Evolutionary conservation across 2,797 vertebrate genomes (phyloP), one percentile per base, ranked within the genome.

Genomic region (Hydrophis major): DNA sequence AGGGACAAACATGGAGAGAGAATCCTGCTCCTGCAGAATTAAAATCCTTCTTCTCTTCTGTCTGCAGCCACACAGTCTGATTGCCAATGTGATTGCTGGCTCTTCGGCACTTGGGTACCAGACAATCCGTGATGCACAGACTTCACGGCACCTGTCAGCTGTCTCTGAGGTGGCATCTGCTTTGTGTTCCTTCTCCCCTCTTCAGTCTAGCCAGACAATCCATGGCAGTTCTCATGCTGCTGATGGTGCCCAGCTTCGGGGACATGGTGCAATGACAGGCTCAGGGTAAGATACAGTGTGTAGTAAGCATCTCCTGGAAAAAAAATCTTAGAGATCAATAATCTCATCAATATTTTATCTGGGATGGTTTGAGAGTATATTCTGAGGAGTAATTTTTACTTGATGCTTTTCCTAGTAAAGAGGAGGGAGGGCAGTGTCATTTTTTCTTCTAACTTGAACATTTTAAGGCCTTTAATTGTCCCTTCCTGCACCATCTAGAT

Each of bases 21-120:
- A 4, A 32, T 90, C 50, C 14, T 20, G 7, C 88, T 66, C 25
- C 87, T 63, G 47, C 22, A 86, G 18, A 7, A 28, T 63, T 37
- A 53, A 74, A 25, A 92, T 89, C 86, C 32, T 90, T 88, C 37
- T 50, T 89, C 16, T 28, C 11, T 93, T 89, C 94, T 66, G 93
- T 94, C 91, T 93, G 50, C 94, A 99, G 99, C 99, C 99, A 57
- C 98, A 98, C 97, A 99, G 99, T 97, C 98, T 99, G 92, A 98
- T 99, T 94, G 99, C 98, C 94, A 99, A 99, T 92, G 97, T 99
- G 94, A 97, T 99, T 94, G 98, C 96, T 0, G 99, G 98, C 86
- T 98, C 99, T 1, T 98, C 99, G 0, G 98, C 97, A 0, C 96
- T 99, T 95, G 98, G 96, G 20, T 97, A 98, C 94, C 98, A 99